Base-by-base conservation (phyloP, 1,140 invertebrate genomes). In the Trissolcus basalis region DNA sequence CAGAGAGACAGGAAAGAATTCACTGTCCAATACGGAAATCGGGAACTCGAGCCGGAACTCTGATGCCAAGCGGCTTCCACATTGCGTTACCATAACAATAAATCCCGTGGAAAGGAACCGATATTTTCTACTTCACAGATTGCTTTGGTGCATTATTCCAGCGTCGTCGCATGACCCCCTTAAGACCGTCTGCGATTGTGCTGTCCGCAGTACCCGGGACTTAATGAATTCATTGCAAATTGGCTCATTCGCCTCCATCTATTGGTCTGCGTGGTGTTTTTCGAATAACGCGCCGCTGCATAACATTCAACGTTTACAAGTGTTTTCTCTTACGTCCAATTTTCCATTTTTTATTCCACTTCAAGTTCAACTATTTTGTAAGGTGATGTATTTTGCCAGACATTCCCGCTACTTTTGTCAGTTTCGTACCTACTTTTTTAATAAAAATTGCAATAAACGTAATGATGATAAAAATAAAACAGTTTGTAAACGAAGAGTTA, bases 81-180 rank as follows among this genome's bases (percentile, higher is more conserved):
- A 67, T 80, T 81, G 78, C 80, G 80, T 84, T 84, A 83, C 77
- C 81, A 78, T 84, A 82, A 82, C 81, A 76, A 81, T 85, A 84
- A 84, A 85, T 85, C 72, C 76, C 72, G 75, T 68, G 60, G 60
- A 64, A 77, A 79, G 68, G 79, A 79, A 78, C 70, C 71, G 65
- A 77, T 80, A 78, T 77, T 79, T 81, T 79, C 76, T 75, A 81
- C 64, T 74, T 70, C 68, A 80, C 73, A 81, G 74, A 83, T 81
- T 79, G 78, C 72, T 67, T 61, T 70, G 64, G 33, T 60, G 61
- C 59, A 50, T 80, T 67, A 72, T 75, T 69, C 53, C 61, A 64
- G 47, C 61, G 72, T 69, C 60, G 63, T 56, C 59, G 49, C 51
- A 48, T 60, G 58, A 73, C 69, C 69, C 41, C 58, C 58, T 35